A percentile compares a stretch with the other conserved stretches of the same genome.
These are phyloP conservation scores for Dufourea novaeangliae DNA, from an alignment of 1,140 invertebrate genomes.

Conservation along the genomic window DNA sequence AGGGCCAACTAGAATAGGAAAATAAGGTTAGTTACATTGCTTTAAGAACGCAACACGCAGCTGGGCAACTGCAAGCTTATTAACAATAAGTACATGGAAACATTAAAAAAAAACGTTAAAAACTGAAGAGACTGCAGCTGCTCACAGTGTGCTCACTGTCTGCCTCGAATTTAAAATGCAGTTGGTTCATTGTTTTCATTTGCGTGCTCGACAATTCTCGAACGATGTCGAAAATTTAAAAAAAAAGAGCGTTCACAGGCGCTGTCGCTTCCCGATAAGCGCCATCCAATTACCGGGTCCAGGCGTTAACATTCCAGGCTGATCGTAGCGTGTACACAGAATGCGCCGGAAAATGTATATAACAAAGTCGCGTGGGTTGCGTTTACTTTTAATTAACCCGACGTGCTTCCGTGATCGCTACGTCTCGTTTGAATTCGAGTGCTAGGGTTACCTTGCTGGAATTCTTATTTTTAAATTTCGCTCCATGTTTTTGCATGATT, in stretches of 20 bases:
- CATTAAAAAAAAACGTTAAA: no score
- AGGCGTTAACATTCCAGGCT: neutral
- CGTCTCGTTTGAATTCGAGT: constrained; percentile 10
- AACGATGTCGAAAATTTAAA: neutral
- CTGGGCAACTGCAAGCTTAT: neutral
- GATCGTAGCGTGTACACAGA: neutral
- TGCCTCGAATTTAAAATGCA: neutral
- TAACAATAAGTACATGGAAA: neutral
- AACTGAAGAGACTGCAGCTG: no score
- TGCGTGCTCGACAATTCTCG: neutral
- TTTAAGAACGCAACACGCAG: no score
- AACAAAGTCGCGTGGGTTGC: constrained; percentile 26
- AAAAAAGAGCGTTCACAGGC: constrained; percentile 2
- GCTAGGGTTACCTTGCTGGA: constrained; percentile 3
- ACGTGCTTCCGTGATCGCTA: constrained; percentile 13
- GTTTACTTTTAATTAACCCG: constrained; percentile 67
- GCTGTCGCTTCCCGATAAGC: constrained; percentile 5
- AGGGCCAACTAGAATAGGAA: no score
- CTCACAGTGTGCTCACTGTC: no score
- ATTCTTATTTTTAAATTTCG: constrained; percentile 21
- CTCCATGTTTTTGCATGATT: constrained; percentile 9
- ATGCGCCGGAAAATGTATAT: neutral
- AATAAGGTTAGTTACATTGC: no score
- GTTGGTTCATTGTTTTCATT: neutral
- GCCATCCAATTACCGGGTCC: constrained; percentile 23